Evolutionary conservation across 2,797 vertebrate species (phyloP).

Genomic region (Pipistrellus nathusii): DNA sequence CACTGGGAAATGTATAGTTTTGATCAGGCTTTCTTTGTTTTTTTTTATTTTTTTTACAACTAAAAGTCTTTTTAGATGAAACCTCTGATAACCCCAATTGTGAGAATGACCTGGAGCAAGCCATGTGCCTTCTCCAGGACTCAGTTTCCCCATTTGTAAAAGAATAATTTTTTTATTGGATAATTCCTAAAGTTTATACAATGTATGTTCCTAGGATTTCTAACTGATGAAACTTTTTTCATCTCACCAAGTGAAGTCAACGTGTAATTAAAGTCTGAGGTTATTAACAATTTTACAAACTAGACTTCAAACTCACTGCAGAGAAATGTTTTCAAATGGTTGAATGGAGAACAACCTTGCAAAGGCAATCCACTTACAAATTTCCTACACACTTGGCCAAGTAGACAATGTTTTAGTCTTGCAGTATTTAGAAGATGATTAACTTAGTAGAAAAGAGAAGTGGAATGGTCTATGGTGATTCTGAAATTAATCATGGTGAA

Average conservation of each 20-base stretch:
- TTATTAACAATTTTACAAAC: not conserved
- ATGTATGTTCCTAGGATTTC: not conserved
- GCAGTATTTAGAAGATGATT: not conserved
- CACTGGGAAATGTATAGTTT: not conserved
- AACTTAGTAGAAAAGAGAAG: not conserved
- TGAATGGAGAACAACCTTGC: not conserved
- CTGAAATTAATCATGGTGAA: not conserved
- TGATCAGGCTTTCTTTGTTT: not conserved
- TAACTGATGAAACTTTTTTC: not conserved
- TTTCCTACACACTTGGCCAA: not conserved
- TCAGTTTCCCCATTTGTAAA: constrained; percentile 34
- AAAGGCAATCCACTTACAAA: not conserved
- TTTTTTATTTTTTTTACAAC: not conserved
- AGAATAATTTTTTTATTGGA: not conserved
- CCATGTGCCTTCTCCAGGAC: not conserved
- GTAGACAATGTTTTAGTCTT: not conserved
- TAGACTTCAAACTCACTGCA: not conserved
- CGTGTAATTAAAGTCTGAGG: not conserved
- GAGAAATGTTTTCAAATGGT: not conserved
- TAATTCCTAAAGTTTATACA: not conserved
- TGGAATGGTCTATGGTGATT: not conserved
- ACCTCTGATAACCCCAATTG: not conserved
- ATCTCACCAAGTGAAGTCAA: not conserved
- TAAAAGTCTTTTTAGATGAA: constrained; percentile 14
- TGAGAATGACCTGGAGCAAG: not conserved